Base-by-base conservation (phyloP, 2,797 vertebrate genomes). In the Hydrophis major region DNA sequence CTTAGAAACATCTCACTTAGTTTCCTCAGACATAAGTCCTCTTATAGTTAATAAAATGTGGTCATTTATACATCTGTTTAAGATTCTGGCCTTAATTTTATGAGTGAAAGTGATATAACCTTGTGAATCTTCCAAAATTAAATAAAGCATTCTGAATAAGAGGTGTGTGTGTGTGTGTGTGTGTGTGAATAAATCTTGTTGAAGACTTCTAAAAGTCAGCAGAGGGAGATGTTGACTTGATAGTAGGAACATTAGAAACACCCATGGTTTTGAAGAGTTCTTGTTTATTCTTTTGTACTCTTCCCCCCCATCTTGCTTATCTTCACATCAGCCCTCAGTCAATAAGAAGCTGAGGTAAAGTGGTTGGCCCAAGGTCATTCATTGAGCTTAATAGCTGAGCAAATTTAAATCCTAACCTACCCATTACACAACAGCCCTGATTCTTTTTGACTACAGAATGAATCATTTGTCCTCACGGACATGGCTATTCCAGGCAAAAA, bases 141-240 rank as follows among this genome's bases (percentile, higher is more conserved):
- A 37, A 37, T 37, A 61, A 13, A 89, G 5, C 57, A 63, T 57
- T 63, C 59, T 47, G 59, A 42, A 83, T 83, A 25, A 83, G 20
- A 20, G 37, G 42, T 8, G 50, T 8, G 20, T 20, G 37, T 20
- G 53, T 53, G 53, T 11, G 53, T 55, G 53, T 55, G 11, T 55
- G 11, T 55, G 53, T 55, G 78, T 61, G 42, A 61, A 61, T 89
- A 63, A 61, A 83, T 25, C 42, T 6, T 20, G n/a, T 88, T 37
- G 59, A 88, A 16, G 32, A 56, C 61, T 20, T 69, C 32, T 32
- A 57, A 22, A 59, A 88, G 91, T 69, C 61, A 92, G 86, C 86
- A 92, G 91, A 92, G 86, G 91, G 87, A 92, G 91, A 92, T 59
- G 61, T 92, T 92, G 91, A 88, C 91, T 74, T 88, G 27, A 69